Evolutionary conservation across 1,140 invertebrate species (phyloP), one percentile per base, ranked within the genome.

Genomic region (Drosophila gunungcola): DNA sequence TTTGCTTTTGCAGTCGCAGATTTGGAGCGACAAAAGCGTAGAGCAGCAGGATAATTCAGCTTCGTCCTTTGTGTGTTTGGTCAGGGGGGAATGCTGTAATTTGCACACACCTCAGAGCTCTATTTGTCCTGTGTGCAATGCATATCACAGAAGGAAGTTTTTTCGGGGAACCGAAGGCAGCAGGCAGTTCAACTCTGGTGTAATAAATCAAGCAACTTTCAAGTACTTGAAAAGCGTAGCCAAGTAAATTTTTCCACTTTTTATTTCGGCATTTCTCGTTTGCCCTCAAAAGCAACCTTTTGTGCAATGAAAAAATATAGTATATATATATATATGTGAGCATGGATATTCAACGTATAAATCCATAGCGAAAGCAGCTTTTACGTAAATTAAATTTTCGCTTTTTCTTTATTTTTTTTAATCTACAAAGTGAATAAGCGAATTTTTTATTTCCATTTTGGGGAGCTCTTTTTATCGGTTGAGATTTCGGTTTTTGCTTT

Each of bases 191-290:
- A 62, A 49, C 45, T 45, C 38, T 65, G 58, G 80, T 62, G 61
- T 80, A 89, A 89, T 89, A 89, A 89, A 89, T 89, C 84, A 89
- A 89, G 84, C 82, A 84, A 89, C 80, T 89, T 89, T 78, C 80
- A 78, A 80, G 85, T 73, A 80, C 84, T 89, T 83, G 80, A 84
- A 84, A 89, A 89, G 77, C 68, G 69, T 53, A 74, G 54, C 68
- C 64, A 89, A 88, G 76, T 79, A 77, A 79, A 80, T 67, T 72
- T 86, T 67, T 75, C 65, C 32, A 29, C 42, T 41, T 56, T 45
- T 41, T 52, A 21, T 21, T 32, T 46, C 39, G 42, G 29, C 27
- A 54, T 43, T 62, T 76, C 49, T 70, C 36, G 52, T 60, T 56
- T 65, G 77, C 70, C 57, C 58, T 73, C 78, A 83, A 77, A 88